phyloP scores from a whole-genome alignment of 2,888 invertebrate genomes.

The Acronicta psi region DNA sequence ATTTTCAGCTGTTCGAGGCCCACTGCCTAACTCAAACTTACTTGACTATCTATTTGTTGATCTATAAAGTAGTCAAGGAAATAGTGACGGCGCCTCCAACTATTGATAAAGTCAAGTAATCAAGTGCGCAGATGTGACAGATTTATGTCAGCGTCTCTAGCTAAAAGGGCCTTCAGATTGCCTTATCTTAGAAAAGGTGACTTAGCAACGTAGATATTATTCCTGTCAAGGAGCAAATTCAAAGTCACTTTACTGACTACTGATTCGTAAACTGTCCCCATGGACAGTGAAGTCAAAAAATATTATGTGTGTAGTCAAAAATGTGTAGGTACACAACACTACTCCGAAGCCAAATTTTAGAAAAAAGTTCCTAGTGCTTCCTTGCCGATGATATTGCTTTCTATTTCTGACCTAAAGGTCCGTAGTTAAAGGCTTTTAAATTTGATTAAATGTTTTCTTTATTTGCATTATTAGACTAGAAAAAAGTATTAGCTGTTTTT shows the following conservation, averaged over 20 bases:
- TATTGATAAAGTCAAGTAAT: slow-evolving; percentile 39
- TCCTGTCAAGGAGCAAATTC: slow-evolving; percentile 6
- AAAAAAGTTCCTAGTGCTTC: no score
- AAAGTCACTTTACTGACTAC: slow-evolving; percentile 13
- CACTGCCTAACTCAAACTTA: slow-evolving; percentile 22
- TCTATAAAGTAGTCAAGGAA: slow-evolving; percentile 45
- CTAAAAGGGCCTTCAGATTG: slow-evolving; percentile 36
- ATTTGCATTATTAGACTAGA: background rate
- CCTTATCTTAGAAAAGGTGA: slow-evolving; percentile 36
- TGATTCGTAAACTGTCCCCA: no score
- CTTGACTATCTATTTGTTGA: slow-evolving; percentile 44
- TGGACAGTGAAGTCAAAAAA: no score
- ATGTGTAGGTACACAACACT: no score
- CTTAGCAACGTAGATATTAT: slow-evolving; percentile 16
- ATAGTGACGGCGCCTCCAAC: slow-evolving; percentile 29
- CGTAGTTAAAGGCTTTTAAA: no score
- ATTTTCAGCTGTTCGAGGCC: slow-evolving; percentile 27
- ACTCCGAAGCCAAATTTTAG: no score
- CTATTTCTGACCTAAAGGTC: no score
- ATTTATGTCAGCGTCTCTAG: slow-evolving; percentile 29
- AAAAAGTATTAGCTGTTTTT: no score
- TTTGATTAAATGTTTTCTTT: no score
- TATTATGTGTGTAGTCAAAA: no score
- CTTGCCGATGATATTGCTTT: no score
- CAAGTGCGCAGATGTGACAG: slow-evolving; percentile 31